Percentiles rank a stretch among this genome's conserved stretches.
phyloP scores from a whole-genome alignment of 2,888 invertebrate genomes.

The Drosophila rubida region DNA sequence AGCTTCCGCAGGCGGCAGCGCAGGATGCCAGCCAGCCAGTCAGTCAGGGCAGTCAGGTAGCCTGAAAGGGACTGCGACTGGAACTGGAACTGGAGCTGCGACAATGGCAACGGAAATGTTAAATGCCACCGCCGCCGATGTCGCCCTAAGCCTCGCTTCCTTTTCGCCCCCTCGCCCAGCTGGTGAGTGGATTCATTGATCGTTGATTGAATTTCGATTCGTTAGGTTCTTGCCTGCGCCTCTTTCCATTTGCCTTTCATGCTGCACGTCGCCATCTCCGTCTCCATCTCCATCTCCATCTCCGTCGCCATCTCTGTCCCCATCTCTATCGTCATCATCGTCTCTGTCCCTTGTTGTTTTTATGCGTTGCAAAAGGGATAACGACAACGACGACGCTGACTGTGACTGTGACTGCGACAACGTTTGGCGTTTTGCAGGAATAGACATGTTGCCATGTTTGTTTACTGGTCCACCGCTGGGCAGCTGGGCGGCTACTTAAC shows the following conservation, averaged over 20 bases:
- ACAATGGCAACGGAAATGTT: constrained; percentile 77
- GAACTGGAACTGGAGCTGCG: constrained; percentile 35
- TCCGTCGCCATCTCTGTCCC: neutral
- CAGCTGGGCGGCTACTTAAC: constrained; percentile 68
- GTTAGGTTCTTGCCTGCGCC: constrained; percentile 51
- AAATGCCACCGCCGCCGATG: constrained; percentile 59
- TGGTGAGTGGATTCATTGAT: constrained; percentile 72
- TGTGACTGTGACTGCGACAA: neutral
- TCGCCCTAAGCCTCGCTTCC: constrained; percentile 1
- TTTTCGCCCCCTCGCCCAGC: neutral
- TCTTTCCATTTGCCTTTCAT: constrained; percentile 39
- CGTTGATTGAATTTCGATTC: constrained; percentile 79
- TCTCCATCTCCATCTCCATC: neutral
- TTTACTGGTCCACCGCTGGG: constrained; percentile 55
- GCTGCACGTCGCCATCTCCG: constrained; percentile 16
- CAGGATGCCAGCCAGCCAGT: constrained; percentile 48
- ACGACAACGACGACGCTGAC: constrained; percentile 8
- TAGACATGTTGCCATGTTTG: constrained; percentile 78
- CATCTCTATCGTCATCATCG: neutral
- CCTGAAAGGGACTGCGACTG: constrained; percentile 37
- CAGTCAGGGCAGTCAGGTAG: constrained; percentile 12
- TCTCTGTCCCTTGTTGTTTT: constrained; percentile 23
- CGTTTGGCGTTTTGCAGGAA: constrained; percentile 49
- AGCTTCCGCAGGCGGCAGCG: constrained; percentile 66
- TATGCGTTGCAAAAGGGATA: constrained; percentile 27